Evolutionary conservation across 1,140 invertebrate species (phyloP), one percentile per base, ranked within the genome.

Genomic region (Drosophila lini): DNA sequence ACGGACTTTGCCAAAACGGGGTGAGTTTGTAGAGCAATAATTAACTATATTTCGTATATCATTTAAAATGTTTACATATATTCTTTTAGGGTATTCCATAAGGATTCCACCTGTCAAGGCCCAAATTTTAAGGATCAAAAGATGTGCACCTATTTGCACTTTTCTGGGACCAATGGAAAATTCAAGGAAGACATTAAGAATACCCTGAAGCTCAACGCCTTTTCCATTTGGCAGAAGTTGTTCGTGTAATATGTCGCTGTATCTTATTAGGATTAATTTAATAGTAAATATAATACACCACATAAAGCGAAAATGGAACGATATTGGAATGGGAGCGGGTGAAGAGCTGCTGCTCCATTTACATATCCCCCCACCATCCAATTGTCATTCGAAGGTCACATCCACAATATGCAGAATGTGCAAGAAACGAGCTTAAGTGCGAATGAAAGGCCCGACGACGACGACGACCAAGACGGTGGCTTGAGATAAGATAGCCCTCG

Each of bases 1-100:
- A 42, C 57, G 0, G 62, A 88, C 15, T 88, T 88, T 47, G 76
- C 53, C n/a, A 68, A 71, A 61, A 80, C 67, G 5, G 83, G 83
- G 83, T 88, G 48, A 10, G 71, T 38, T 59, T 34, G 9, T 47
- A n/a, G 5, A 6, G 1, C 19, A 25, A 31, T 28, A 11, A 2
- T 80, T n/a, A 90, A 19, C 15, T 25, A n/a, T 9, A 10, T 38
- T 50, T 28, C 9, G 15, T 28, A 5, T 11, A 32, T 42, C 1
- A 22, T 45, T 11, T 3, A 0, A 22, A 38, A 9, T 44, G 3
- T 25, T 25, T 25, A 4, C 5, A 25, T 34, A 19, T 16, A 3
- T 22, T 11, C 5, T 0, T 8, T 28, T n/a, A 74, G 64, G 3
- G 19, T 68, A 38, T 60, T 77, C 2, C 28, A 58, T 47, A 38